Evolutionary conservation across 2,113 vertebrate genomes (phyloP), one percentile per base, ranked within the genome.

Genomic region (Oryzias javanicus): DNA sequence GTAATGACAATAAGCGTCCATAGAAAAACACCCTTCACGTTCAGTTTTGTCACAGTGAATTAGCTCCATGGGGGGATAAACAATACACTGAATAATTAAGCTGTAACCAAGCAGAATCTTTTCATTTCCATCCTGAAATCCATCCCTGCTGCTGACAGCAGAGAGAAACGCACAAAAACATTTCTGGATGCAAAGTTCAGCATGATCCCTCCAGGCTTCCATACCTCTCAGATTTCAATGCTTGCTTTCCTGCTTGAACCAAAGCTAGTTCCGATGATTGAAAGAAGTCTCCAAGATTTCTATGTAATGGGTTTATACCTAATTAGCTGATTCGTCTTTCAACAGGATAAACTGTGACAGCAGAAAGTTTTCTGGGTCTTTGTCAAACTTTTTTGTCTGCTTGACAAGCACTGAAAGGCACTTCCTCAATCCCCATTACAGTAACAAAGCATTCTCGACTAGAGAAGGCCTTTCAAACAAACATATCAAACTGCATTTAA

Each of bases 61-160:
- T 60, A 71, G 42, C 40, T 78, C 85, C 80, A 70, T 10, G 4
- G 69, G 83, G 80, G 62, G 60, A 82, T 83, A 81, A 83, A 85
- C 81, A 81, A 70, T 72, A 71, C 69, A 68, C 61, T 56, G 72
- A 83, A 79, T 86, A 85, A 88, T 86, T 85, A 84, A 74, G 72
- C 84, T 55, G 51, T 50, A 73, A 76, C 72, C 64, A 56, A 80
- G 67, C 72, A 74, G 80, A 82, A 78, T 76, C 79, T 78, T 86
- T 76, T 16, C 55, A 78, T 78, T 79, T 85, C 83, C 81, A 82
- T 79, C 83, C 83, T 74, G 6, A 70, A 81, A 81, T 86, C 79
- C 71, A 65, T 81, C 84, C 79, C 84, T 15, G 60, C 84, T 15
- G 60, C 64, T 83, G 84, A 86, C 71, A 40, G 67, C 72, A 72